Conservation (phyloP, 1,140 invertebrate genomes). For the Lepidurus apus region DNA sequence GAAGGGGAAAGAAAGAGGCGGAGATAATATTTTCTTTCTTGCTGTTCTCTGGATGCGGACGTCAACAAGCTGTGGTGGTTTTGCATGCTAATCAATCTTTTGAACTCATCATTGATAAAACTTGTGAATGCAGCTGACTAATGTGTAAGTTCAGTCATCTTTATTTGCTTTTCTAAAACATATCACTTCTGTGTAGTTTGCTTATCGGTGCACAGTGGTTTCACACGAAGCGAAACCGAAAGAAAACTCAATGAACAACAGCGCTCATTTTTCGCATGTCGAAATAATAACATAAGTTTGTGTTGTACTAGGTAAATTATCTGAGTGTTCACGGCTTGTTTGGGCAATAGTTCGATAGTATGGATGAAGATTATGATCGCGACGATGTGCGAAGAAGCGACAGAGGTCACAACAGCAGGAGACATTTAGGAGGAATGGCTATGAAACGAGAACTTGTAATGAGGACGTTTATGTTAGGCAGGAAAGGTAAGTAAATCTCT, state of each 20-base stretch:
- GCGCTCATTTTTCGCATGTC: not conserved
- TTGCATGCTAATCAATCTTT: not conserved
- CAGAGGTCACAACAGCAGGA: constrained; percentile 5
- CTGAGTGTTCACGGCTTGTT: not conserved
- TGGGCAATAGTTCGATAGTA: not conserved
- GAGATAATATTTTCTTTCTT: not conserved
- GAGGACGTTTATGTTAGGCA: constrained; percentile 11
- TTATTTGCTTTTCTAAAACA: not conserved
- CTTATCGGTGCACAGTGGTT: not conserved
- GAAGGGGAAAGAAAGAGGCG: not conserved
- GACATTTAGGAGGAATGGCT: not conserved
- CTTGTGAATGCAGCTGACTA: not conserved
- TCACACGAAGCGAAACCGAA: not conserved
- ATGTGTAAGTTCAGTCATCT: not conserved
- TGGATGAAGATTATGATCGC: constrained; percentile 9
- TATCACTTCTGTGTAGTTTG: not conserved
- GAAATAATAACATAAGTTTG: not conserved
- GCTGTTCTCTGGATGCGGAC: not conserved
- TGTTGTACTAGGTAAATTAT: not conserved
- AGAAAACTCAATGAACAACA: not conserved
- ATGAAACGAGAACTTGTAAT: constrained; percentile 18
- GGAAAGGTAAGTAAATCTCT: not conserved
- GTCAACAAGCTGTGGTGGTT: not conserved
- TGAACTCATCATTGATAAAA: not conserved
- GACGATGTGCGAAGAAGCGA: constrained; percentile 13